A percentile compares a stretch with the other conserved stretches of the same genome.
Conservation (phyloP, 1,140 invertebrate species). For the Anagrus nilaparvatae region DNA sequence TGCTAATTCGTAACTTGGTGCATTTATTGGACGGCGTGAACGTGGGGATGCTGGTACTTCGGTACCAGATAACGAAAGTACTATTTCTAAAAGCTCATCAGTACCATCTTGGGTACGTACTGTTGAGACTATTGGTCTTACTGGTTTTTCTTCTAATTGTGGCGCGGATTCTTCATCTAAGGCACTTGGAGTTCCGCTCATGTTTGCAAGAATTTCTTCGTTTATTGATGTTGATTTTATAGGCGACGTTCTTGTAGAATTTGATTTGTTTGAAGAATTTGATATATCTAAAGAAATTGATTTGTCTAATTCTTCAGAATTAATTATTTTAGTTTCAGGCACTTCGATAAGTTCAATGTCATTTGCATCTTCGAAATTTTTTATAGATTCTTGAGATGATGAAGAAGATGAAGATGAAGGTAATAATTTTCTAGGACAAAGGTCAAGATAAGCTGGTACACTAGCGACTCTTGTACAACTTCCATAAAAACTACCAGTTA, state of each 20-base stretch:
- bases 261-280: no score
- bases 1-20: constrained; percentile 38
- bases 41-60: background rate
- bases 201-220: no score
- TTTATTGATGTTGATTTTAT: background rate
- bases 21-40: constrained; percentile 26
- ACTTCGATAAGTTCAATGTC: constrained; percentile 1
- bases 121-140: constrained; percentile 17
- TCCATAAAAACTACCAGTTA: constrained; percentile 15
- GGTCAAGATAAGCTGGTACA: constrained; percentile 45
- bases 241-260: background rate
- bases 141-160: constrained; percentile 14
- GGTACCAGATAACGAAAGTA: background rate
- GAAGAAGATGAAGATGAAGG: background rate
- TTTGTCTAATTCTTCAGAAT: no score
- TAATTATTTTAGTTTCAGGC: constrained; percentile 16
- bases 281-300: background rate
- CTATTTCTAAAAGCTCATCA: constrained; percentile 2
- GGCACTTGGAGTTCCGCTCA: background rate
- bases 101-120: constrained; percentile 24
- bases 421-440: no score
- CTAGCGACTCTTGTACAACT: constrained; percentile 36
- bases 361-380: background rate
- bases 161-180: constrained; percentile 19
- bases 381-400: no score